phyloP scores from a whole-genome alignment of 2,113 vertebrate species.

The Melanerpes formicivorus region DNA sequence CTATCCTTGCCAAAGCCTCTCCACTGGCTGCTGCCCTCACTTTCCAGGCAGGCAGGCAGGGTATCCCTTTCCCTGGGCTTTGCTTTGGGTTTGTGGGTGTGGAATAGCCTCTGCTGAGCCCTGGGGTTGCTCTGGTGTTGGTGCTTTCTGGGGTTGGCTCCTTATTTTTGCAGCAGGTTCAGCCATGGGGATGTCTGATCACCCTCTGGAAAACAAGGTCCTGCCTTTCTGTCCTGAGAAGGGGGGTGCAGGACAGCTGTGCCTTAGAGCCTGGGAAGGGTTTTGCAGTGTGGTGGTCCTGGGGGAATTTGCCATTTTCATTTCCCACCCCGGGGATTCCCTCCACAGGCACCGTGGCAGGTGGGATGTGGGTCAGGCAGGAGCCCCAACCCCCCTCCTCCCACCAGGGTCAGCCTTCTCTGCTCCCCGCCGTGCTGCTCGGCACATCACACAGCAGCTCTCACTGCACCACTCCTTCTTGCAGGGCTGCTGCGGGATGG shows the following conservation, averaged over 20 bases:
- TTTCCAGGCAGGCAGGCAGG: neutral
- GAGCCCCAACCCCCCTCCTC: neutral
- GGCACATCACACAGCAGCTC: neutral
- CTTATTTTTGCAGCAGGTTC: neutral
- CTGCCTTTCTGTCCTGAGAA: neutral
- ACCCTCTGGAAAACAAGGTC: neutral
- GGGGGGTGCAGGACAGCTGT: accelerated
- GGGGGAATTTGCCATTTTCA: neutral
- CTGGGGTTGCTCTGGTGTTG: neutral
- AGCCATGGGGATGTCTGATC: neutral
- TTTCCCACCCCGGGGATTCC: neutral
- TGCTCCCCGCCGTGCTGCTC: neutral
- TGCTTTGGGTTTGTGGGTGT: neutral
- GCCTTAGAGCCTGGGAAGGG: neutral
- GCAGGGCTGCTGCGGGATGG: slow-evolving; percentile 34
- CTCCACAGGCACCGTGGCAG: neutral
- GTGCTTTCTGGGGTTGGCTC: neutral
- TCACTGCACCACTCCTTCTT: slow-evolving; percentile 19
- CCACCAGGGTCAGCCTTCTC: neutral
- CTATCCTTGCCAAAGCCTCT: neutral
- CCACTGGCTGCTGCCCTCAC: accelerated
- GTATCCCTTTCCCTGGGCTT: neutral
- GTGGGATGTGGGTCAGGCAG: neutral
- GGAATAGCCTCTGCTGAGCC: neutral
- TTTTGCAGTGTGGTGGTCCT: neutral